A percentile compares a stretch with the other conserved stretches of the same genome.
Conservation (phyloP, 2,113 vertebrate species). For the Terrapene triunguis region DNA sequence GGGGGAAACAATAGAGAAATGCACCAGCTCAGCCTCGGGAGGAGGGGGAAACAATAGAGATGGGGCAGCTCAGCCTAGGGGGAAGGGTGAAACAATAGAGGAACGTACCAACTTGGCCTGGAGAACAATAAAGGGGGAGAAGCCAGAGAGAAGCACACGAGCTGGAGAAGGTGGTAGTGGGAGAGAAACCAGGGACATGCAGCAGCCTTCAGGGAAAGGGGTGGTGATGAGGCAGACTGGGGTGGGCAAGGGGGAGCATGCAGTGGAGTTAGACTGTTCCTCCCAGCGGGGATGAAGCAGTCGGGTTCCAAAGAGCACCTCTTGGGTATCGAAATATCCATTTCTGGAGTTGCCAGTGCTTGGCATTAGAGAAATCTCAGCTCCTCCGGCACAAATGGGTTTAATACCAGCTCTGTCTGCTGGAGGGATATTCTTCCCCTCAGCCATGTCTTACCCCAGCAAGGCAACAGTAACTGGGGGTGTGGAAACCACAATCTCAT, state of each 20-base stretch:
- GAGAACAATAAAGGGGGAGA: neutral
- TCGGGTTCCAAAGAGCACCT: neutral
- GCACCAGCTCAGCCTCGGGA: slow-evolving; percentile 86
- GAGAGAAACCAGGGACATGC: neutral
- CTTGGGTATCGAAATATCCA: neutral
- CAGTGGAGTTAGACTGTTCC: neutral
- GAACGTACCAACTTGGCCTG: neutral
- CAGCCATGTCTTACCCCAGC: neutral
- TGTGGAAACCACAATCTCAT: neutral
- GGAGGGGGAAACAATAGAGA: slow-evolving; percentile 23
- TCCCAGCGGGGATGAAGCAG: neutral
- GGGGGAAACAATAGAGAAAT: neutral
- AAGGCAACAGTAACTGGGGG: neutral
- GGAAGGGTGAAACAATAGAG: slow-evolving; percentile 14
- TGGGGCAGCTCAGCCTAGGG: slow-evolving; percentile 86
- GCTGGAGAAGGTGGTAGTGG: neutral
- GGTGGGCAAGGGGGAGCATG: neutral
- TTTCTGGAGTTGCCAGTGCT: neutral
- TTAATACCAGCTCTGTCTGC: neutral
- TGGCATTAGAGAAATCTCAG: neutral
- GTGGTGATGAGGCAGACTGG: neutral
- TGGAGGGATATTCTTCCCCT: neutral
- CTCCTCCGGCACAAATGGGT: neutral
- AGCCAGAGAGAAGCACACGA: neutral
- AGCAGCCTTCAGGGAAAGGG: neutral